phyloP scores from a whole-genome alignment of 2,113 vertebrate species.

The Periophthalmus modestus region DNA sequence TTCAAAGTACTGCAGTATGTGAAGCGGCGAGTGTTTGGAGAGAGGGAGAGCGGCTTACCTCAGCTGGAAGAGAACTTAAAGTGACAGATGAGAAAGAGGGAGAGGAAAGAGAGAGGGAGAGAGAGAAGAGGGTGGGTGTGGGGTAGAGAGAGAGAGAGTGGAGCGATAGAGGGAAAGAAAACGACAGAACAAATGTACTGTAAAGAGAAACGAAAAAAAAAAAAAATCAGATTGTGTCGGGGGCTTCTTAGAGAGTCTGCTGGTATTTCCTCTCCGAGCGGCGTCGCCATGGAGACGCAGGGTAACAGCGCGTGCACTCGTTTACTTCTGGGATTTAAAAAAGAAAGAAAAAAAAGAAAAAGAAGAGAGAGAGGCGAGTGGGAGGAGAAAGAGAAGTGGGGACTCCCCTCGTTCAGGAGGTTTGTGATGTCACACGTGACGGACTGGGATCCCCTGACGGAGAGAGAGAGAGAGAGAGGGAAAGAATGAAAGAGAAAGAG shows the following conservation, averaged over 20 bases:
- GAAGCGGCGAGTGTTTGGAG: constrained; percentile 2
- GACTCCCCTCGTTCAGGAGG: constrained; percentile 64
- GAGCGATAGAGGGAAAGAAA: background rate
- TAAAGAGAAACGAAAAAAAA: background rate
- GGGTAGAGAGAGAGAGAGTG: background rate
- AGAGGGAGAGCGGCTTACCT: constrained; percentile 60
- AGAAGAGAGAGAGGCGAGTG: no score
- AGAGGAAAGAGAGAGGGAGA: background rate
- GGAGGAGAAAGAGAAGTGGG: constrained; percentile 57
- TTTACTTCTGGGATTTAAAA: constrained; percentile 20
- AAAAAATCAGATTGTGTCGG: constrained; percentile 25
- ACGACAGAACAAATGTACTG: constrained; percentile 4
- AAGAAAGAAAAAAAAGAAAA: no score
- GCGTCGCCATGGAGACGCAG: constrained; percentile 66
- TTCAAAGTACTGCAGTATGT: background rate
- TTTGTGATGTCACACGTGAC: constrained; percentile 72
- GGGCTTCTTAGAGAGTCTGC: constrained; percentile 10
- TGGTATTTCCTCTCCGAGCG: constrained; percentile 63
- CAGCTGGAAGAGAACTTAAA: constrained; percentile 58
- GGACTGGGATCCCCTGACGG: constrained; percentile 66
- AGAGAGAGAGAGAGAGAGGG: background rate
- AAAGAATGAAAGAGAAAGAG: background rate
- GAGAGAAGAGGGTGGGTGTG: background rate
- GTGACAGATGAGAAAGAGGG: constrained; percentile 17
- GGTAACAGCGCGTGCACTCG: constrained; percentile 33